These are phyloP conservation scores for Galemys pyrenaicus DNA, from an alignment of 2,113 vertebrate species.

Conservation along the genomic window DNA sequence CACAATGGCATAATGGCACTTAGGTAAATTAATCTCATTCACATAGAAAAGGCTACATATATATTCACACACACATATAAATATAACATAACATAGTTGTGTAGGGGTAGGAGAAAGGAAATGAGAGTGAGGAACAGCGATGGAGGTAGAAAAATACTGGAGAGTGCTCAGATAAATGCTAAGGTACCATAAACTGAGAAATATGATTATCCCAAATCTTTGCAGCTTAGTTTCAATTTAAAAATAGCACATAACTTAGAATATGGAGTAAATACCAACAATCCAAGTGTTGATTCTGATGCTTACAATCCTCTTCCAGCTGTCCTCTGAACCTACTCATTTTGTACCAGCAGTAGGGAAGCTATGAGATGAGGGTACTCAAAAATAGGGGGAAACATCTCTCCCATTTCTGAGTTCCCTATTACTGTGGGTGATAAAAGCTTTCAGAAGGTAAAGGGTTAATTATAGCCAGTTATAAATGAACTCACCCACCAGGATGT, in stretches of 20 bases:
- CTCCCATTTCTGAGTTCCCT: not conserved
- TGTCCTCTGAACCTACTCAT: not conserved
- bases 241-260: slow-evolving; percentile 25
- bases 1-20: not conserved
- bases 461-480: slow-evolving; percentile 18
- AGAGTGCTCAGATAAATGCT: not conserved
- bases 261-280: not conserved
- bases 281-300: slow-evolving; percentile 8
- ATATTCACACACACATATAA: not conserved
- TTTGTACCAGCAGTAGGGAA: not conserved
- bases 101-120: not conserved
- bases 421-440: not conserved
- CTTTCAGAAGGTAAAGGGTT: not conserved
- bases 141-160: not conserved
- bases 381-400: not conserved
- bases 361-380: not conserved
- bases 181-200: not conserved
- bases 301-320: not conserved
- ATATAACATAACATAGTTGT: not conserved
- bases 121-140: not conserved
- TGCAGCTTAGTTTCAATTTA: slow-evolving; percentile 1
- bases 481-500: not conserved
- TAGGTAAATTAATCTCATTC: slow-evolving; percentile 5
- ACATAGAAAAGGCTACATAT: not conserved
- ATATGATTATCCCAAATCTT: not conserved